Evolutionary conservation across 2,797 vertebrate species (phyloP), one percentile per base, ranked within the genome.

Genomic region (Siniperca undulata): DNA sequence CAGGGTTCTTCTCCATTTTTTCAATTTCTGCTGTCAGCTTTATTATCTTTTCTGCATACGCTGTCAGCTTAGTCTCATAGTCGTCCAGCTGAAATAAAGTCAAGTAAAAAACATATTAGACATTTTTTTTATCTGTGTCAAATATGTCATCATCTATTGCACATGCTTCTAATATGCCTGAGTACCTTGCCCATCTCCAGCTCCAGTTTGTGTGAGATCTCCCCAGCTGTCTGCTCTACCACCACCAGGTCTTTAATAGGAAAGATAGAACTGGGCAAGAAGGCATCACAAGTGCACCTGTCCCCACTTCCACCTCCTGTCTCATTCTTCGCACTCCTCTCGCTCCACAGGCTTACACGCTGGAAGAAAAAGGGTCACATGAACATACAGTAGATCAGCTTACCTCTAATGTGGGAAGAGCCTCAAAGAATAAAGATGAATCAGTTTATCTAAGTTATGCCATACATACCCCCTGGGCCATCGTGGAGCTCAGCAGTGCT

Each of bases 131-230:
- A 19, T n/a, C n/a, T 7, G 5, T 34, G 11, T 53, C 2, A 69
- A 67, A 65, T 58, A 53, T 27, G 4, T 11, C 2, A 56, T 24
- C 10, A 58, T 68, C 34, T 59, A 8, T 55, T 73, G 10, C 16
- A 9, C 8, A 34, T 24, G 16, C 20, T 46, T 73, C 10, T 22
- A 30, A 53, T 22, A 46, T 30, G 38, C 3, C 7, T 52, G 11
- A 65, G 48, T 75, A 96, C 92, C 92, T 94, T 95, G 38, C 80
- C 94, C 84, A 95, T 92, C 72, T 96, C 94, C 73, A 93, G 77
- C 77, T 92, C 91, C 78, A 95, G 58, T 78, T 85, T 89, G 74
- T 44, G 86, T 48, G 75, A 89, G 78, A 95, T 91, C 79, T 93
- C 91, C 53, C 50, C 77, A 5, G 79, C 78, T 1, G 79, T 87